These are phyloP conservation scores for Prosopocoilus inquinatus DNA, from an alignment of 2,888 invertebrate genomes.

Conservation along the genomic window DNA sequence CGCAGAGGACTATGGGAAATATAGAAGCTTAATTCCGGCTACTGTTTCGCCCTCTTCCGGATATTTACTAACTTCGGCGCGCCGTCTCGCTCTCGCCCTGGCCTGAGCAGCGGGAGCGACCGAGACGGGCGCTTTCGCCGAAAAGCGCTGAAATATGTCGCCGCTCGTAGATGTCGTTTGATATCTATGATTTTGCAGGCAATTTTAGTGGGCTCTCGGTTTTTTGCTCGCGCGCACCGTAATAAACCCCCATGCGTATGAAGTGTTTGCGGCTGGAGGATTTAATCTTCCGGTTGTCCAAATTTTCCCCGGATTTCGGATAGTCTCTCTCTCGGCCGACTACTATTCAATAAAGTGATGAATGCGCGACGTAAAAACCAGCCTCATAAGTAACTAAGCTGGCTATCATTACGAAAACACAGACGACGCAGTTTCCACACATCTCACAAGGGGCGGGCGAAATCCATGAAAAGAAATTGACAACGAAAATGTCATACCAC, in stretches of 20 bases:
- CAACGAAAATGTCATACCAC: no score
- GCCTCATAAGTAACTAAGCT: no score
- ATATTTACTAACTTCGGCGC: slow-evolving; percentile 36
- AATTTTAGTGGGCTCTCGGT: slow-evolving; percentile 26
- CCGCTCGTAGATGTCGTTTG: slow-evolving; percentile 29
- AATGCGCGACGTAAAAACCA: no score
- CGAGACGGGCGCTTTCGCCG: slow-evolving; percentile 33
- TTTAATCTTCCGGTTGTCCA: slow-evolving; percentile 22
- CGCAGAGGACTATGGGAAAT: slow-evolving; percentile 43
- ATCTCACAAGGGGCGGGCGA: no score
- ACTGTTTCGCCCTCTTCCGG: slow-evolving; percentile 38
- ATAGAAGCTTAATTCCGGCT: slow-evolving; percentile 43
- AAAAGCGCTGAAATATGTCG: slow-evolving; percentile 10
- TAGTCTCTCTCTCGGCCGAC: no score
- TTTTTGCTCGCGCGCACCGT: neutral
- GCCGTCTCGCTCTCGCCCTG: slow-evolving; percentile 1
- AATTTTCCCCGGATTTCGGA: neutral
- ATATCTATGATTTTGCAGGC: slow-evolving; percentile 41
- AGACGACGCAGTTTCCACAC: no score
- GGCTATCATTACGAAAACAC: no score
- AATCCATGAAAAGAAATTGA: no score
- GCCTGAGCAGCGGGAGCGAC: slow-evolving; percentile 6
- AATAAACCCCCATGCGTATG: slow-evolving; percentile 1
- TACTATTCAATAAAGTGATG: no score
- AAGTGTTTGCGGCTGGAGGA: slow-evolving; percentile 9